phyloP scores from a whole-genome alignment of 2,113 vertebrate genomes.

The Indicator maculatus region DNA sequence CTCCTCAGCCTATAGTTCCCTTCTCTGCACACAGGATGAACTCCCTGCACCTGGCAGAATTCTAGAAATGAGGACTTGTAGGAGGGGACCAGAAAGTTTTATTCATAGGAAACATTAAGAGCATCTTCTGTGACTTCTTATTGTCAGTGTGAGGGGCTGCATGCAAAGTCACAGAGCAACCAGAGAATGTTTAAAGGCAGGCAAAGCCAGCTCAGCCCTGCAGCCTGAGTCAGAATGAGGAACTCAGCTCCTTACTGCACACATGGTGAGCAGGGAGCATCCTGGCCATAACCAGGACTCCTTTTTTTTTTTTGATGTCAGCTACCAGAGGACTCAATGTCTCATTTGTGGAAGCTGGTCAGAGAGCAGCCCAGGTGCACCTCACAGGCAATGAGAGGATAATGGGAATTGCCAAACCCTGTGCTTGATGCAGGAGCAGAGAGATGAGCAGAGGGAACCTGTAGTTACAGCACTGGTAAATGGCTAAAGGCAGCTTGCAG shows the following conservation, averaged over 20 bases:
- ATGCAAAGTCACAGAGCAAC: not conserved
- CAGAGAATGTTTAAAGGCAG: not conserved
- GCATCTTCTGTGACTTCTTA: not conserved
- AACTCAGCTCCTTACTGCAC: fast-evolving
- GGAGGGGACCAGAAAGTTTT: not conserved
- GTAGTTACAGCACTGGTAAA: not conserved
- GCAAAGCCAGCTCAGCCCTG: not conserved
- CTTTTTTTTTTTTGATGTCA: not conserved
- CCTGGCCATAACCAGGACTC: not conserved
- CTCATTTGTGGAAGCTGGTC: not conserved
- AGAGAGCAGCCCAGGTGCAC: not conserved
- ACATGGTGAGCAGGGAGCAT: not conserved
- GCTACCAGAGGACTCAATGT: not conserved
- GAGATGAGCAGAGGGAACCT: not conserved
- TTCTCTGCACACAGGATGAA: not conserved
- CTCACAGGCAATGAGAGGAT: not conserved
- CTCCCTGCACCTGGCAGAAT: not conserved
- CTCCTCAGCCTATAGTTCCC: not conserved
- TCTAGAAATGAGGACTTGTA: not conserved
- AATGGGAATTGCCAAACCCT: not conserved
- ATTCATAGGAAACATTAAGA: not conserved
- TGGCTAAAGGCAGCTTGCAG: not conserved
- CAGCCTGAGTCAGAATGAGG: not conserved
- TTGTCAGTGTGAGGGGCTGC: not conserved
- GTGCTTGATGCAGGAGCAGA: not conserved